Base-by-base conservation (phyloP, 2,888 invertebrate genomes). In the Lobophora halterata region DNA sequence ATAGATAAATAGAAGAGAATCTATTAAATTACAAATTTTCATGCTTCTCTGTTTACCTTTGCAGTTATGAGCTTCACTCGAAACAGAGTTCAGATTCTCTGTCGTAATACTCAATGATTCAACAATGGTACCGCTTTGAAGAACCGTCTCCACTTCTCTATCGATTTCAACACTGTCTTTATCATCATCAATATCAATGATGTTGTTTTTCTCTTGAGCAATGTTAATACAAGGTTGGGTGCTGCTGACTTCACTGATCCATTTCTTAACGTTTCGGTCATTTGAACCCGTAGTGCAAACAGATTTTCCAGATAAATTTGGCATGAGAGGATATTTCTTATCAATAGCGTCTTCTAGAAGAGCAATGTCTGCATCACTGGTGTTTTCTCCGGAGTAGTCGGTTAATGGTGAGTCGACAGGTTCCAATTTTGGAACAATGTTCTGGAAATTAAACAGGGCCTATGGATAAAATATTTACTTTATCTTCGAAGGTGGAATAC, bases 41-140 rank as follows among this genome's bases (percentile, higher is more conserved):
- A n/a, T n/a, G n/a, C n/a, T n/a, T n/a, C n/a, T n/a, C n/a, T 28
- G 32, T 27, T 32, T 62, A 85, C 87, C 87, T 78, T 81, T 87
- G 53, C 79, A 79, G 43, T 65, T 70, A 41, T 79, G 79, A 8
- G 75, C 77, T 55, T 87, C 87, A 55, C 65, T 74, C 1, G 79
- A 78, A 3, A 82, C 76, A 1, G 78, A 68, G 50, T 80, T 86
- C 2, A 85, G 56, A 55, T 79, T 86, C 45, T 81, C 86, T 0
- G 82, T 80, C 12, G 85, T 76, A 39, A 85, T 80, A 50, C 79
- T 87, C 40, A 88, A 56, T 0, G 85, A 81, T 49, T 88, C 88
- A 5, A 88, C 86, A 31, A 81, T 80, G 2, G 86, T 85, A 7
- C 87, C 87, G 48, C 87, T 86, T 50, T 88, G 86, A 29, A 88